Percentiles rank a stretch among this genome's conserved stretches.
phyloP scores from a whole-genome alignment of 2,888 invertebrate species.

The Pterostichus madidus region DNA sequence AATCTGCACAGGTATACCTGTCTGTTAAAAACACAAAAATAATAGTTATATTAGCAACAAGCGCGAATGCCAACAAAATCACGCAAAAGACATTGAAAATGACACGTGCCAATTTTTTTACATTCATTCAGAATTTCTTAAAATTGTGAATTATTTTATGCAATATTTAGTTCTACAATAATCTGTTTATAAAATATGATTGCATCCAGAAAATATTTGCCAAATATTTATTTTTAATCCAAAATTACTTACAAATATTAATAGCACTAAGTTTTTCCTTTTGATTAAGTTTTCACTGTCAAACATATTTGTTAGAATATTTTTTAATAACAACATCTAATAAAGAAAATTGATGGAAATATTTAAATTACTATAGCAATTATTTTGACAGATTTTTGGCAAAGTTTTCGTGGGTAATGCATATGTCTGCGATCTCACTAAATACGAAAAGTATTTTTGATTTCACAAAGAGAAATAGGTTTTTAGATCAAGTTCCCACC shows the following conservation, averaged over 20 bases:
- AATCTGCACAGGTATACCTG: slow-evolving; percentile 1
- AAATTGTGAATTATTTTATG: neutral
- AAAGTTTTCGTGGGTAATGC: neutral
- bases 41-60: slow-evolving; percentile 29
- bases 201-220: too few relatives aligned
- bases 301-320: neutral
- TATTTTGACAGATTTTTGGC: slow-evolving; percentile 38
- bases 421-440: slow-evolving; percentile 16
- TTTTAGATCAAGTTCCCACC: slow-evolving; percentile 54
- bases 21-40: slow-evolving; percentile 25
- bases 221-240: too few relatives aligned
- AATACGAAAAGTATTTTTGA: slow-evolving; percentile 33
- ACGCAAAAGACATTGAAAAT: slow-evolving; percentile 37
- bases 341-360: neutral
- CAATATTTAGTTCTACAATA: too few relatives aligned
- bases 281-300: neutral
- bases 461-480: slow-evolving; percentile 52
- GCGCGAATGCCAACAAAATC: slow-evolving; percentile 11
- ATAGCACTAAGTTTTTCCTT: neutral
- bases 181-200: too few relatives aligned
- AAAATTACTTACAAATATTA: too few relatives aligned
- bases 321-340: slow-evolving; percentile 12
- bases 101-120: slow-evolving; percentile 51
- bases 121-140: slow-evolving; percentile 32
- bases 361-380: neutral